phyloP scores from a whole-genome alignment of 1,140 invertebrate species.

The Atta cephalotes region DNA sequence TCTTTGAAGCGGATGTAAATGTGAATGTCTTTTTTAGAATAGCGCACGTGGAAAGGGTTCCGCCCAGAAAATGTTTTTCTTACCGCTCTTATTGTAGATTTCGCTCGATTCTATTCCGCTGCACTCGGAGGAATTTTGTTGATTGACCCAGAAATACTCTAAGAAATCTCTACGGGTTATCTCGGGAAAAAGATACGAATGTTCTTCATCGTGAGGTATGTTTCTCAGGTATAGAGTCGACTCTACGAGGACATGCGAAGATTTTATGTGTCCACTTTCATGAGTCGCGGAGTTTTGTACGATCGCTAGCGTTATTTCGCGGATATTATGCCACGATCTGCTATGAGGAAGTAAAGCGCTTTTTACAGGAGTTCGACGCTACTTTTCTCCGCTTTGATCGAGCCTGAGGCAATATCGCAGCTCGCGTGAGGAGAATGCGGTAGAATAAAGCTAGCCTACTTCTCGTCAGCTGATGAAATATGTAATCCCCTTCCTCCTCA shows the following conservation, averaged over 20 bases:
- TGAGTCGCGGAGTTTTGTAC: not conserved
- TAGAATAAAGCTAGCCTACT: slow-evolving; percentile 28
- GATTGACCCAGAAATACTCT: slow-evolving; percentile 55
- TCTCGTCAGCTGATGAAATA: slow-evolving; percentile 34
- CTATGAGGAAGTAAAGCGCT: slow-evolving; percentile 14
- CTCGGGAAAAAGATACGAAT: not conserved
- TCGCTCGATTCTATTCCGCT: slow-evolving; percentile 50
- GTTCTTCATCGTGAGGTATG: not conserved
- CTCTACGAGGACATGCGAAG: not conserved
- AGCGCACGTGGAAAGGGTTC: slow-evolving; percentile 2
- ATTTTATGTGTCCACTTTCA: not conserved
- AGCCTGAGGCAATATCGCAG: slow-evolving; percentile 34
- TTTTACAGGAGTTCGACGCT: slow-evolving; percentile 17
- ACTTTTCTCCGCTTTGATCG: slow-evolving; percentile 43
- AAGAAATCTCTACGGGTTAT: not conserved
- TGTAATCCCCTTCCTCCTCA: not conserved
- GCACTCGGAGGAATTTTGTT: slow-evolving; percentile 48
- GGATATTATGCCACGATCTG: slow-evolving; percentile 2
- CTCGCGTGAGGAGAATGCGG: not conserved
- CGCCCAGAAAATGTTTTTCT: slow-evolving; percentile 29
- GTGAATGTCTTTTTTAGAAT: slow-evolving; percentile 47
- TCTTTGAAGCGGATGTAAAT: slow-evolving; percentile 58
- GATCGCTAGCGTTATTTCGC: not conserved
- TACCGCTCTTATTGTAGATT: slow-evolving; percentile 45
- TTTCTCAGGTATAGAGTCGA: not conserved